Evolutionary conservation across 2,797 vertebrate species (phyloP), one percentile per base, ranked within the genome.

Genomic region (Decapterus maruadsi): DNA sequence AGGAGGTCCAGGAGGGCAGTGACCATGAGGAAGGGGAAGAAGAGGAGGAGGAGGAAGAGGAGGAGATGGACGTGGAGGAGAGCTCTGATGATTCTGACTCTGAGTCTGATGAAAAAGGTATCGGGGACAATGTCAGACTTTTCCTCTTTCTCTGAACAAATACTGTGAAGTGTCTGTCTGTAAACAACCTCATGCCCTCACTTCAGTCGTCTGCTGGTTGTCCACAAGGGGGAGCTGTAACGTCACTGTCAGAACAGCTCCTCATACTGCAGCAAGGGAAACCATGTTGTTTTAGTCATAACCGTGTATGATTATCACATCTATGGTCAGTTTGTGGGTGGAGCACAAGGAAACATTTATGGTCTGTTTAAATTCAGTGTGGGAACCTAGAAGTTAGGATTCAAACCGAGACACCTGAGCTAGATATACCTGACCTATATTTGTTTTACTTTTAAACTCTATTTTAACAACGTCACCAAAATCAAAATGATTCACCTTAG

Each of bases 81-180:
- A 99, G 97, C 84, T 98, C 98, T 2, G 97, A 98, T 63, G 98
- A 99, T 45, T 97, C 98, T 0, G 98, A 99, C 93, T 98, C 98
- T 0, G 95, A 99, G 72, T 95, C 95, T 0, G 98, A 99, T 85
- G 98, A 99, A 85, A 99, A 99, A 96, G 98, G 98, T 99, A 88
- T 0, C 2, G 5, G n/a, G 7, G 16, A 1, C 0, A 0, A 6
- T 0, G 4, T 55, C 4, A 34, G 31, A 57, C 14, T 10, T 17
- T 3, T 19, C 3, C 42, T 62, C 59, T 26, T 4, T 31, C 29
- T 34, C 53, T 9, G 13, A 29, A 31, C 26, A 16, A 6, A 34
- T 7, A 2, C 16, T 17, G 34, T 8, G 1, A 36, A 36, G 34
- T 8, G 1, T 36, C 26, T 26, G 6, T 17, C 26, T 48, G 48